Percentiles rank a stretch among this genome's conserved stretches.
These are phyloP conservation scores for Aselliscus stoliczkanus DNA, from an alignment of 2,797 vertebrate genomes.

Conservation along the genomic window DNA sequence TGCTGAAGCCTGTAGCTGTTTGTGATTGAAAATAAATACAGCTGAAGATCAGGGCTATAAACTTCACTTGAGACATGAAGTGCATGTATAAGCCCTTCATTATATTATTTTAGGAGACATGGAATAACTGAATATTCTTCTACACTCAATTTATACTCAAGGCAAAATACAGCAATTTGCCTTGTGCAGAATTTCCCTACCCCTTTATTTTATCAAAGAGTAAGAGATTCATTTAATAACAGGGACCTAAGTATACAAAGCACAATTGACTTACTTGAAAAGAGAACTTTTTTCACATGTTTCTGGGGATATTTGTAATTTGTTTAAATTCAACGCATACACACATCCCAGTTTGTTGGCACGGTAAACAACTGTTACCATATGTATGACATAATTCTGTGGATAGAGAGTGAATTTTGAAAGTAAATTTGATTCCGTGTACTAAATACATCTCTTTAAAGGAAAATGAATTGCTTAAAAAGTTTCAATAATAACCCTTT, in stretches of 20 bases:
- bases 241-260: neutral
- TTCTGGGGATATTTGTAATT: constrained; percentile 29
- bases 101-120: neutral
- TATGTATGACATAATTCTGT: constrained; percentile 47
- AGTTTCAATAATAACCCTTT: neutral
- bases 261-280: constrained; percentile 16
- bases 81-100: neutral
- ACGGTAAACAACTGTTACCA: constrained; percentile 48
- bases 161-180: constrained; percentile 16
- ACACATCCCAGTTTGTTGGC: constrained; percentile 33
- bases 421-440: constrained; percentile 26
- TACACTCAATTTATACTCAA: neutral
- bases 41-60: neutral
- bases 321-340: constrained; percentile 49
- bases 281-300: constrained; percentile 32
- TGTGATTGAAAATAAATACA: neutral
- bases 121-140: neutral
- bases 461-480: constrained; percentile 7
- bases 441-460: constrained; percentile 24
- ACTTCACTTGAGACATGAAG: neutral
- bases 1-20: neutral
- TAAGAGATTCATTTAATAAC: constrained; percentile 12
- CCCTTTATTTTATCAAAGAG: neutral
- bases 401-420: constrained; percentile 40
- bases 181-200: neutral